phyloP scores from a whole-genome alignment of 2,797 vertebrate species.

The Babyrousa celebensis region DNA sequence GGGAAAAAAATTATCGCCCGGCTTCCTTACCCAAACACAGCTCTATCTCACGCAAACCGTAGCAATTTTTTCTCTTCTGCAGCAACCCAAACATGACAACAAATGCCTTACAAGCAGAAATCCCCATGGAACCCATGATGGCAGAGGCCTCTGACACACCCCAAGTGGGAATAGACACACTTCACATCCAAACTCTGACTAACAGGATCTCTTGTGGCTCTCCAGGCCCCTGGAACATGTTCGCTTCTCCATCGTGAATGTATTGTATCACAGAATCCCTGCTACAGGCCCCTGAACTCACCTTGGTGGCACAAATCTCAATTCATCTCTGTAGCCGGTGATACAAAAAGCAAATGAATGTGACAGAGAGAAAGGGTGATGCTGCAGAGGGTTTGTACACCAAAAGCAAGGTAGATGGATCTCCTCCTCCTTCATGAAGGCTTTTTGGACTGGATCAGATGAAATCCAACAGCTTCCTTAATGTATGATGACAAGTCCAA shows the following conservation, averaged over 20 bases:
- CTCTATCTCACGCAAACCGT: slow-evolving; percentile 68
- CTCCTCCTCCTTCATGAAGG: not conserved
- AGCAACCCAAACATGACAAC: slow-evolving; percentile 75
- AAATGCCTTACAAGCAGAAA: slow-evolving; percentile 64
- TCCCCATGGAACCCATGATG: slow-evolving; percentile 59
- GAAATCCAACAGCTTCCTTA: not conserved
- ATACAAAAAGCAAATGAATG: not conserved
- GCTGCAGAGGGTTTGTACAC: not conserved
- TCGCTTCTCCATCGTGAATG: not conserved
- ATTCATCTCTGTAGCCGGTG: not conserved
- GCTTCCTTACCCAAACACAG: slow-evolving; percentile 49
- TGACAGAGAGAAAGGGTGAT: not conserved
- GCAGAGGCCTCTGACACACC: slow-evolving; percentile 70
- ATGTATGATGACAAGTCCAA: not conserved
- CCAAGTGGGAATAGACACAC: slow-evolving; percentile 74
- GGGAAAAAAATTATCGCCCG: not conserved
- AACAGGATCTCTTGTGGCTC: slow-evolving; percentile 80
- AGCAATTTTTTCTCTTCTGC: slow-evolving; percentile 67
- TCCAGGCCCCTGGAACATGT: not conserved
- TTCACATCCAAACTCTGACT: slow-evolving; percentile 67
- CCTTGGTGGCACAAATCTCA: not conserved
- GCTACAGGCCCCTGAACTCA: not conserved
- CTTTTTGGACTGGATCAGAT: not conserved
- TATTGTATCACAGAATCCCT: not conserved
- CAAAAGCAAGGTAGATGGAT: not conserved